Percentiles rank a stretch among this genome's conserved stretches.
Conservation (phyloP, 2,888 invertebrate genomes). For the Drosophila kambysellisi region DNA sequence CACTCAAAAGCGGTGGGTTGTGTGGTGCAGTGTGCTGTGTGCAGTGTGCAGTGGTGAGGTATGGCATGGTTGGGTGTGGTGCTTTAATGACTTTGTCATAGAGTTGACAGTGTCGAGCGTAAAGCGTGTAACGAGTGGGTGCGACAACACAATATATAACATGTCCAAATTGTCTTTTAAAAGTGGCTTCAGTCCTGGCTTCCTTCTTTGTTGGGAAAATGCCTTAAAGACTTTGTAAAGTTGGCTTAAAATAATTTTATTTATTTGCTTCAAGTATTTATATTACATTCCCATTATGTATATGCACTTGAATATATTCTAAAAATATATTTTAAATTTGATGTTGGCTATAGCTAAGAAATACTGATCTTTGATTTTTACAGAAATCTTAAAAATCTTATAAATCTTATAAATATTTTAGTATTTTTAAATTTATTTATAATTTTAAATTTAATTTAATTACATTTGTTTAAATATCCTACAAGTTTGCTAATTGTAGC, state of each 20-base stretch:
- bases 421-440: no score
- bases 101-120: slow-evolving; percentile 37
- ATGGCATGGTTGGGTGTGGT: neutral
- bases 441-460: no score
- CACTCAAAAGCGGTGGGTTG: slow-evolving; percentile 9
- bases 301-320: no score
- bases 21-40: neutral
- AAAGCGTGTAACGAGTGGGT: slow-evolving; percentile 14
- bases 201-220: neutral
- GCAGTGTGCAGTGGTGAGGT: neutral
- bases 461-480: no score
- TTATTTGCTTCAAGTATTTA: no score
- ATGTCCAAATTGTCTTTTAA: slow-evolving; percentile 36
- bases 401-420: no score
- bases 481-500: no score
- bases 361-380: no score
- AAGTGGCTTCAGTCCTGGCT: neutral
- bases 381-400: no score
- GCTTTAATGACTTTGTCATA: slow-evolving; percentile 56
- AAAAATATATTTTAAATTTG: no score
- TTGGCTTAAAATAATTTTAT: neutral
- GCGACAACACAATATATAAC: slow-evolving; percentile 29
- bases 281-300: no score
- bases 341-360: no score
- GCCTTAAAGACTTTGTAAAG: slow-evolving; percentile 1